Evolutionary conservation across 2,888 invertebrate genomes (phyloP).

Genomic region (Mantis religiosa): DNA sequence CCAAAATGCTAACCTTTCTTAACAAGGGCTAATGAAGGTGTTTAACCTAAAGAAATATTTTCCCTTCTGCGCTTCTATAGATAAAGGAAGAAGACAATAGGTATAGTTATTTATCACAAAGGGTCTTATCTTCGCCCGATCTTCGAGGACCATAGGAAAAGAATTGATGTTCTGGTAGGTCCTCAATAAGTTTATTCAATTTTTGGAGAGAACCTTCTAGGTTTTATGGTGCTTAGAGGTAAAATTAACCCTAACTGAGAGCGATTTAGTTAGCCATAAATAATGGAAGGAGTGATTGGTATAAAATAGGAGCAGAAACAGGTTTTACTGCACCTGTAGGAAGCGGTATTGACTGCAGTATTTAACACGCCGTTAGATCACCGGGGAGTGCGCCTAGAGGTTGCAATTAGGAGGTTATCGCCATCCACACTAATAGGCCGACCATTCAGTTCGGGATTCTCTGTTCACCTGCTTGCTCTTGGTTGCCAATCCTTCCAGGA

Average conservation of each 20-base stretch:
- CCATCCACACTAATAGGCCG: not conserved
- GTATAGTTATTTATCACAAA: not conserved
- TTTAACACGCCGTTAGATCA: not conserved
- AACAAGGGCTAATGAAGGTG: not conserved
- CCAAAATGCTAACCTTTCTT: not conserved
- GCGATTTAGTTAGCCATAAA: not conserved
- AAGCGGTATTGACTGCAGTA: not conserved
- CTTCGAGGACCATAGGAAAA: not conserved
- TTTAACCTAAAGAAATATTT: not conserved
- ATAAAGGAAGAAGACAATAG: not conserved
- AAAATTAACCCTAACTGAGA: constrained; percentile 1
- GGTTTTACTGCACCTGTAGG: not conserved
- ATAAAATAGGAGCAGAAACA: not conserved
- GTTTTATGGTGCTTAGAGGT: not conserved
- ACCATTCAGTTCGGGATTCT: not conserved
- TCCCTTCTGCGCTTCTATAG: not conserved
- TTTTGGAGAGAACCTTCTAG: not conserved
- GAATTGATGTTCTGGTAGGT: not conserved
- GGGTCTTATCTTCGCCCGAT: not conserved
- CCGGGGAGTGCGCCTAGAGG: not conserved
- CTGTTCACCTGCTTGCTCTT: not conserved
- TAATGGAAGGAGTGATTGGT: not conserved
- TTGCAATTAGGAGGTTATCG: not conserved
- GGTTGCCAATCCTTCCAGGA: not conserved
- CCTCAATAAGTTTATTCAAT: not conserved